Percentiles rank a stretch among this genome's conserved stretches.
Conservation (phyloP, 2,888 invertebrate species). For the Hypolimnas misippus region DNA sequence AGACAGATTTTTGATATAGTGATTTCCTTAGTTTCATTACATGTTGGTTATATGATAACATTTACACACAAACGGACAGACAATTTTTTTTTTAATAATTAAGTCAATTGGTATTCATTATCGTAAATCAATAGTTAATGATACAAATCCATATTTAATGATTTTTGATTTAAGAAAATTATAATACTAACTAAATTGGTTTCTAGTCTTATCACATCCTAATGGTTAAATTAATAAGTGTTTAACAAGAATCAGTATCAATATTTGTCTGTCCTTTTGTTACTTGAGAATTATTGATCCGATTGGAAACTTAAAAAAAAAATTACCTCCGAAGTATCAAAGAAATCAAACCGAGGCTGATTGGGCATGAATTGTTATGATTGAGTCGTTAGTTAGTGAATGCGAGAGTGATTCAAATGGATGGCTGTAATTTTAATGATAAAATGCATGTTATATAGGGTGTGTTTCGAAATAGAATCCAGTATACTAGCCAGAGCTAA, state of each 20-base stretch:
- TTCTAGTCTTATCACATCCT: no score
- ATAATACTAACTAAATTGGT: no score
- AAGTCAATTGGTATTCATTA: neutral
- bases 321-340: constrained; percentile 8
- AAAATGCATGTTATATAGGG: constrained; percentile 42
- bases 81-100: neutral
- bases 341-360: constrained; percentile 24
- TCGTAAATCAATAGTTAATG: neutral
- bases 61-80: constrained; percentile 5
- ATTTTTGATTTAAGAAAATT: neutral
- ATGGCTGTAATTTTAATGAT: constrained; percentile 35
- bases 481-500: no score
- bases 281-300: neutral
- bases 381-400: constrained; percentile 36
- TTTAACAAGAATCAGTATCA: constrained; percentile 6
- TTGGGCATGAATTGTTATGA: constrained; percentile 28
- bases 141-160: neutral
- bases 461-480: no score
- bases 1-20: neutral
- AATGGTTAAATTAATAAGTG: no score
- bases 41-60: neutral
- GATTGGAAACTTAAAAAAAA: neutral
- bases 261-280: constrained; percentile 18
- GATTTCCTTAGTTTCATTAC: neutral
- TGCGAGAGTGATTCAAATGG: constrained; percentile 30